Evolutionary conservation across 2,113 vertebrate genomes (phyloP).

Genomic region (Passer domesticus): DNA sequence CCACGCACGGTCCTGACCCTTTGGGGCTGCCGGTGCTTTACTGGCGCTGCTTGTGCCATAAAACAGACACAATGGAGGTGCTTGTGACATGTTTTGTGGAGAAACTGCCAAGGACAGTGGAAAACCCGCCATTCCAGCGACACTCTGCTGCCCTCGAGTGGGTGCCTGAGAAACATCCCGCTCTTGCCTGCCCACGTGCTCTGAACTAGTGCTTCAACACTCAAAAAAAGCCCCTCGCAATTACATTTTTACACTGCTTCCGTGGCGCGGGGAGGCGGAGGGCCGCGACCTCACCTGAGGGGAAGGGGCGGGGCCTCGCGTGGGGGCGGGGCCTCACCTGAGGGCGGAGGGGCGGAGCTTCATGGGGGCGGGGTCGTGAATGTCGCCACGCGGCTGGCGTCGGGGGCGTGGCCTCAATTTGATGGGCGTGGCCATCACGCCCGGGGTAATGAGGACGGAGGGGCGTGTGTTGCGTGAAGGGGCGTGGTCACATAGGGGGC

Average conservation of each 20-base stretch:
- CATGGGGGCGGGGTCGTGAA: background rate
- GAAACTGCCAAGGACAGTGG: fast-evolving
- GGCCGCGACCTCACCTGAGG: fast-evolving
- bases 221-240: too few species aligned
- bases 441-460: too few species aligned
- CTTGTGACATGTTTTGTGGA: fast-evolving
- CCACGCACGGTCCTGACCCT: background rate
- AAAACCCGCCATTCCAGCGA: fast-evolving
- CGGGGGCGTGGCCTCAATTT: too few species aligned
- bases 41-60: background rate
- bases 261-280: fast-evolving
- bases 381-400: fast-evolving
- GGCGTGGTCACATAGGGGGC: fast-evolving
- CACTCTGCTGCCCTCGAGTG: constrained; percentile 21
- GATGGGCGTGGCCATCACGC: background rate
- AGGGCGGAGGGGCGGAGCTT: background rate
- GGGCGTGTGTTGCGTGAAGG: fast-evolving
- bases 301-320: too few species aligned
- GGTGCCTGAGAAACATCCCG: fast-evolving
- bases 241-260: background rate
- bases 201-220: fast-evolving
- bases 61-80: background rate
- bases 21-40: background rate
- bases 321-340: background rate
- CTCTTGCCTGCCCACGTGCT: background rate